Evolutionary conservation across 1,140 invertebrate genomes (phyloP).

Genomic region (Caerostris darwini): DNA sequence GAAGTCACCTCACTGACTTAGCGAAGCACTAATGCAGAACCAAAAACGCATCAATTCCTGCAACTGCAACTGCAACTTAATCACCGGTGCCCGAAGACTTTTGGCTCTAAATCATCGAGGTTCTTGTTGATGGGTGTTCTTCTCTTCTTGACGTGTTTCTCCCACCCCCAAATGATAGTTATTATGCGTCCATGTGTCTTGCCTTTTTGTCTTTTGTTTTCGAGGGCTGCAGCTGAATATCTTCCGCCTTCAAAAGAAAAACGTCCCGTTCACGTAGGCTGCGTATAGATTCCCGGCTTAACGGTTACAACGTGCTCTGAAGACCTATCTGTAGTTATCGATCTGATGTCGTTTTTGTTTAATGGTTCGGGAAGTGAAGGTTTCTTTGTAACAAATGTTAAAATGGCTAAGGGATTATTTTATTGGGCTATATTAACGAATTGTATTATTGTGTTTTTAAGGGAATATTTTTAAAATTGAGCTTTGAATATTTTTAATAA

Average conservation of each 20-base stretch:
- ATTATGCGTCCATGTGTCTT: slow-evolving; percentile 23
- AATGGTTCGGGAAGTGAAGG: background rate
- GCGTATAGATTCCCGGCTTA: background rate
- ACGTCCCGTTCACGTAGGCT: background rate
- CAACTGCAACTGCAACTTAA: background rate
- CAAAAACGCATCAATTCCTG: background rate
- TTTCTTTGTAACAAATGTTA: too few relatives aligned
- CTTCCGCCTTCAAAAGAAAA: background rate
- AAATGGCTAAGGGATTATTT: too few relatives aligned
- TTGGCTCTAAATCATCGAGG: background rate
- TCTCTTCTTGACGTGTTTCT: slow-evolving; percentile 15
- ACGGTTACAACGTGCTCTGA: slow-evolving; percentile 7
- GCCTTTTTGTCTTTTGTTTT: background rate
- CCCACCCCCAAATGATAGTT: slow-evolving; percentile 29
- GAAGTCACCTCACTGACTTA: background rate
- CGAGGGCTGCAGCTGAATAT: background rate
- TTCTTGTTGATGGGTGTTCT: slow-evolving; percentile 30
- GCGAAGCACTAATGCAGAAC: slow-evolving; percentile 21
- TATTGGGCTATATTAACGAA: too few relatives aligned
- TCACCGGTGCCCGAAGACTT: too few relatives aligned
- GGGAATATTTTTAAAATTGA: too few relatives aligned
- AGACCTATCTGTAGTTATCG: background rate
- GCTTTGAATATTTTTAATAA: too few relatives aligned
- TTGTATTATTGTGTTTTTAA: too few relatives aligned
- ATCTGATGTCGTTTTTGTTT: background rate